Percentiles rank a stretch among this genome's conserved stretches.
These are phyloP conservation scores for Pelosia muscerda DNA, from an alignment of 2,888 invertebrate genomes.

Conservation along the genomic window DNA sequence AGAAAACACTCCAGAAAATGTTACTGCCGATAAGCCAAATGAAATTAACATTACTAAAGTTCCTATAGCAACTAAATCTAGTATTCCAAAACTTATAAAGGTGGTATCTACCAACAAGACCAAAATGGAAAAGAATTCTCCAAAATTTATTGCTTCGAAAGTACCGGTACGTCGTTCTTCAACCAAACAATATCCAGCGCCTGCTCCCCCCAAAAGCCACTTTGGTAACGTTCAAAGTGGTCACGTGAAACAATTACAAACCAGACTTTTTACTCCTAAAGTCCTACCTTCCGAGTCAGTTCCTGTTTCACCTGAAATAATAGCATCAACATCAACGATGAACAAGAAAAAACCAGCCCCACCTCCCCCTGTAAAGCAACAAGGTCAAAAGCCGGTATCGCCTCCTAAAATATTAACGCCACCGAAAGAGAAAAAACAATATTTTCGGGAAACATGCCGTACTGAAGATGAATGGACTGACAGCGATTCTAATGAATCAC, in stretches of 20 bases:
- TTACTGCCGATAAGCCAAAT: constrained; percentile 9
- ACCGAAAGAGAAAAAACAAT: constrained; percentile 75
- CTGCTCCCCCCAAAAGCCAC: constrained; percentile 79
- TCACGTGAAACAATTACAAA: constrained; percentile 81
- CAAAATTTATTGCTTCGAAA: constrained; percentile 76
- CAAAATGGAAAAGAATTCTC: constrained; percentile 69
- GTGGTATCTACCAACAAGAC: constrained; percentile 65
- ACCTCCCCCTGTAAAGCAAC: constrained; percentile 60
- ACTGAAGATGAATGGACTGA: constrained; percentile 88
- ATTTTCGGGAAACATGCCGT: constrained; percentile 88
- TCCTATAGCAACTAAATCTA: constrained; percentile 64
- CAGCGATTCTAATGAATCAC: constrained; percentile 77
- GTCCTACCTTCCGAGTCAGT: constrained; percentile 47
- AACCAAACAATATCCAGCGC: constrained; percentile 76
- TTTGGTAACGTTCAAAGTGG: constrained; percentile 82
- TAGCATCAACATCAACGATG: constrained; percentile 70
- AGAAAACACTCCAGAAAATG: constrained; percentile 17
- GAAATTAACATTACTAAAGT: constrained; percentile 38
- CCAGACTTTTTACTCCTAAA: constrained; percentile 75
- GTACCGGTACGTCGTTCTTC: constrained; percentile 77
- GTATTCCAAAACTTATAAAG: constrained; percentile 79
- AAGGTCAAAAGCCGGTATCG: constrained; percentile 58
- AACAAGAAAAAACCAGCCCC: constrained; percentile 77
- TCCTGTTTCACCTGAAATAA: constrained; percentile 47
- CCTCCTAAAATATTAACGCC: constrained; percentile 48